Evolutionary conservation across 1,140 invertebrate genomes (phyloP).

Genomic region (Venustaconcha ellipsiformis): DNA sequence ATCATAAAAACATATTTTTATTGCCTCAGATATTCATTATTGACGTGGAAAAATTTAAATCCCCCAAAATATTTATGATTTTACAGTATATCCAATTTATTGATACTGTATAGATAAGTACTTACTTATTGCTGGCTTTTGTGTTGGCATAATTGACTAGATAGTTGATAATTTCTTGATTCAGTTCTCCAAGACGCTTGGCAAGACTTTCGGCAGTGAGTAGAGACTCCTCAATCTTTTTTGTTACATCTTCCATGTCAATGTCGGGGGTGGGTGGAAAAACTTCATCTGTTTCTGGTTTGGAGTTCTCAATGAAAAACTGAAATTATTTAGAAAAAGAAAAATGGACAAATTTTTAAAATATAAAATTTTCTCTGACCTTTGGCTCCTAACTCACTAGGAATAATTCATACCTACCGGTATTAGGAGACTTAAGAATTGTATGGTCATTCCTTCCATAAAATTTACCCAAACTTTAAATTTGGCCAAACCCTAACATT

Average conservation of each 20-base stretch:
- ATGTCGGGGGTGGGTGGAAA: constrained; percentile 56
- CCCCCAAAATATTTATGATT: not conserved
- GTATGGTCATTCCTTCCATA: no score
- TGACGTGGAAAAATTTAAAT: no score
- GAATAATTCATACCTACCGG: no score
- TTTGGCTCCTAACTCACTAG: no score
- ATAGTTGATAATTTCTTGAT: constrained; percentile 63
- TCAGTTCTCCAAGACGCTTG: constrained; percentile 54
- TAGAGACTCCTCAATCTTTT: constrained; percentile 59
- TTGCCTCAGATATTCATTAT: no score
- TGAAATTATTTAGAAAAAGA: constrained; percentile 34
- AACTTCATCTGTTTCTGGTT: constrained; percentile 60
- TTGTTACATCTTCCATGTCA: constrained; percentile 59
- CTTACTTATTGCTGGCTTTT: constrained; percentile 59
- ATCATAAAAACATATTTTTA: no score
- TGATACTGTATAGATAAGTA: not conserved
- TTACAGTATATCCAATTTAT: not conserved
- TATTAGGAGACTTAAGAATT: no score
- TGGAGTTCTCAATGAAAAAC: constrained; percentile 66
- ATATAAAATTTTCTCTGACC: no score
- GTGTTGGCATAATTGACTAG: constrained; percentile 57
- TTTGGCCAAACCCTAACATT: no score
- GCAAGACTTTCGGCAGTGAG: constrained; percentile 53
- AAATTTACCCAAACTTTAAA: no score
- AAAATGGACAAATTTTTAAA: not conserved